A percentile compares a stretch with the other conserved stretches of the same genome.
phyloP scores from a whole-genome alignment of 1,140 invertebrate species.

The Phymastichus coffea region DNA sequence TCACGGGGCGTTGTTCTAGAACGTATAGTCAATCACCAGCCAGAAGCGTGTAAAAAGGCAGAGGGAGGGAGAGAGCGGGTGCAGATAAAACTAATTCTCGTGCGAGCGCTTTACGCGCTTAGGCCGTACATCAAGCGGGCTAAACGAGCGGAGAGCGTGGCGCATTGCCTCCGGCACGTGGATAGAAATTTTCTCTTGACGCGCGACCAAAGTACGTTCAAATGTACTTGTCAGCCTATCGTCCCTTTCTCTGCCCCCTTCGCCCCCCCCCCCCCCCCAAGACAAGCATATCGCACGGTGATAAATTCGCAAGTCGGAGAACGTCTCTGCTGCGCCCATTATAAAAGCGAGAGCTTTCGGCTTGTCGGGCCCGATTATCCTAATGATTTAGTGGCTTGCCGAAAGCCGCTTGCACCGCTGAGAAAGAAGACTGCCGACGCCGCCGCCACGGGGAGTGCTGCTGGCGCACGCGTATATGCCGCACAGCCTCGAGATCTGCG shows the following conservation, averaged over 20 bases:
- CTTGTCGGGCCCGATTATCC: conserved; percentile 28
- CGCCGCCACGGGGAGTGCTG: too few species aligned
- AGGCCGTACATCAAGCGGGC: too few species aligned
- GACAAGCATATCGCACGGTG: conserved; percentile 12
- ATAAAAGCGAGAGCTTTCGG: conserved; percentile 26
- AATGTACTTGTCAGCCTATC: conserved; percentile 22
- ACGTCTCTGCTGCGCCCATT: background rate
- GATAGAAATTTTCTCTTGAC: background rate
- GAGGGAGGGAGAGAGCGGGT: background rate
- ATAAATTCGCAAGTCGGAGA: conserved; percentile 18
- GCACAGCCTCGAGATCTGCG: conserved; percentile 4
- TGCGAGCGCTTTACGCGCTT: too few species aligned
- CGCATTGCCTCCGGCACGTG: background rate
- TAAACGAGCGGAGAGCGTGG: background rate
- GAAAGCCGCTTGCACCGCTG: conserved; percentile 1
- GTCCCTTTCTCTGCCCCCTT: background rate
- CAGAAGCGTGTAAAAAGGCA: too few species aligned
- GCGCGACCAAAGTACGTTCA: conserved; percentile 11
- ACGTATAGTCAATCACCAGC: too few species aligned
- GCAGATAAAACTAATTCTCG: too few species aligned
- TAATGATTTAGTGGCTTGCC: conserved; percentile 24
- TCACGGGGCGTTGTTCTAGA: too few species aligned
- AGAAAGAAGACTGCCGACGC: too few species aligned
- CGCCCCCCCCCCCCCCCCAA: too few species aligned
- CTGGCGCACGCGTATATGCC: too few species aligned